These are phyloP conservation scores for Formica aserva DNA, from an alignment of 2,888 invertebrate species.

Conservation along the genomic window DNA sequence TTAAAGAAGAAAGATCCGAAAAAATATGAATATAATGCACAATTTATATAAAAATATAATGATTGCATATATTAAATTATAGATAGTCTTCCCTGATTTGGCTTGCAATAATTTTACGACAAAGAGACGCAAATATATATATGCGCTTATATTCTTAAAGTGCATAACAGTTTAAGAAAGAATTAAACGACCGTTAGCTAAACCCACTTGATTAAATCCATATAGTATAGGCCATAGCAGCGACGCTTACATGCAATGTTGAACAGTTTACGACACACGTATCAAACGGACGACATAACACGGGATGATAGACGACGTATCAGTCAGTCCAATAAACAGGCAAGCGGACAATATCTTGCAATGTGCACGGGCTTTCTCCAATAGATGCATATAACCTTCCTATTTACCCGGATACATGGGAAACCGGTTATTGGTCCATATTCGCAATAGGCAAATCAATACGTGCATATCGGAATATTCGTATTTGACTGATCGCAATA, in stretches of 20 bases:
- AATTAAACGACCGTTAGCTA: slow-evolving; percentile 4
- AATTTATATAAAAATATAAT: neutral
- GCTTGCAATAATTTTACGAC: neutral
- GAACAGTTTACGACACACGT: slow-evolving; percentile 36
- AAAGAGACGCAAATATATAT: neutral
- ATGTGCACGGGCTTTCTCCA: slow-evolving; percentile 43
- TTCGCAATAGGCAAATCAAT: slow-evolving; percentile 53
- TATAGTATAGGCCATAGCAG: neutral
- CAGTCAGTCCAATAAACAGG: slow-evolving; percentile 55
- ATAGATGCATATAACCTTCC: slow-evolving; percentile 48
- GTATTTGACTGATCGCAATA: slow-evolving; percentile 12
- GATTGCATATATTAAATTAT: neutral
- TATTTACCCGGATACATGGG: slow-evolving; percentile 46
- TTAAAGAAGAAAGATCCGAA: neutral
- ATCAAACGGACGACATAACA: slow-evolving; percentile 48
- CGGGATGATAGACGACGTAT: slow-evolving; percentile 46
- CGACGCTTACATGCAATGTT: slow-evolving; percentile 36
- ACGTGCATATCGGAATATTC: slow-evolving; percentile 35
- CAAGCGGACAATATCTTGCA: slow-evolving; percentile 52
- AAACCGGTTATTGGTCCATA: slow-evolving; percentile 43
- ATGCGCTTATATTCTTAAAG: neutral
- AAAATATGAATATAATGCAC: neutral
- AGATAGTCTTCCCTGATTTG: neutral
- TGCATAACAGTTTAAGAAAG: neutral
- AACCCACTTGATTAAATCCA: slow-evolving; percentile 40